These are phyloP conservation scores for Cephus sareptanus DNA, from an alignment of 2,888 invertebrate genomes.

Conservation along the genomic window DNA sequence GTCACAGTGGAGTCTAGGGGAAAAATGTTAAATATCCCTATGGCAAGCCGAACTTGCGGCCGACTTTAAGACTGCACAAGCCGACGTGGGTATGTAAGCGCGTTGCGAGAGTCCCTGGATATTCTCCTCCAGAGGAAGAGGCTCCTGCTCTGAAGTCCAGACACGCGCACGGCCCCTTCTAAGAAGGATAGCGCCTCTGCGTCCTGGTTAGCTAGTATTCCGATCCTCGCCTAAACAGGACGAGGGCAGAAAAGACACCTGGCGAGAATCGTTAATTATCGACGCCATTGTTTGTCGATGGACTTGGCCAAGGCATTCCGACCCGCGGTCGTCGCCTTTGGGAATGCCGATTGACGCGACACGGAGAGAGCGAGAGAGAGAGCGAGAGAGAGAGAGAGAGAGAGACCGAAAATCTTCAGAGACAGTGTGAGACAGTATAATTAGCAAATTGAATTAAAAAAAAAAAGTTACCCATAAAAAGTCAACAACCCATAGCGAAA, in stretches of 20 bases:
- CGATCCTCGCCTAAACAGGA: constrained; percentile 48
- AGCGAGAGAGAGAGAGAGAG: too few relatives aligned
- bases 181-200: constrained; percentile 40
- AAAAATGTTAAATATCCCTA: too few relatives aligned
- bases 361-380: too few relatives aligned
- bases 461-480: too few relatives aligned
- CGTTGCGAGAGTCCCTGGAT: too few relatives aligned
- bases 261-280: constrained; percentile 56
- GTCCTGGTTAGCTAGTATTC: constrained; percentile 47
- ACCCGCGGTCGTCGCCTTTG: constrained; percentile 26
- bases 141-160: neutral
- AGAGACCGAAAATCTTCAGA: neutral
- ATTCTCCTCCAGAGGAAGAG: too few relatives aligned
- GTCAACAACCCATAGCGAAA: too few relatives aligned
- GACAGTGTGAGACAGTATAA: neutral
- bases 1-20: too few relatives aligned
- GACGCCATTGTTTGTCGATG: constrained; percentile 40
- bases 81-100: too few relatives aligned
- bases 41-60: too few relatives aligned
- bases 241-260: constrained; percentile 49
- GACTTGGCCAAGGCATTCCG: constrained; percentile 23
- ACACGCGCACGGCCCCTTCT: constrained; percentile 35
- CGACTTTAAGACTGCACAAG: too few relatives aligned
- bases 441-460: constrained; percentile 7
- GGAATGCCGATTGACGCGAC: constrained; percentile 38